phyloP scores from a whole-genome alignment of 2,113 vertebrate species.

The Apistogramma diplotaenia region DNA sequence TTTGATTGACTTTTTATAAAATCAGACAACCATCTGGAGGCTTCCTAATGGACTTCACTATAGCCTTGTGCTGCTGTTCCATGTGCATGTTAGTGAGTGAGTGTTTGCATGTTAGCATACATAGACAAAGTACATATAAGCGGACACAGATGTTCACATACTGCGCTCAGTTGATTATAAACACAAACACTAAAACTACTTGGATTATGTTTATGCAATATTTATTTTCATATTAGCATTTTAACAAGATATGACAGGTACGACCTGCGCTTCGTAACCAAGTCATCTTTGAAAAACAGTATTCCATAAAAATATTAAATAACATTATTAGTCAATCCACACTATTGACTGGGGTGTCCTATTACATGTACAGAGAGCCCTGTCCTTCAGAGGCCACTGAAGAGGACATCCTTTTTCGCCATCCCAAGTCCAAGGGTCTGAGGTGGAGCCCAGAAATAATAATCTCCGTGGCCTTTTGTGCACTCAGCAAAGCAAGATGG shows the following conservation, averaged over 20 bases:
- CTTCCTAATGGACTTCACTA: slow-evolving; percentile 19
- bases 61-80: not conserved
- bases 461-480: slow-evolving; percentile 55
- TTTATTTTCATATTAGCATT: not conserved
- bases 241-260: not conserved
- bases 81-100: not conserved
- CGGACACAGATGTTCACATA: not conserved
- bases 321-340: not conserved
- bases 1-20: slow-evolving; percentile 27
- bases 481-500: slow-evolving; percentile 50
- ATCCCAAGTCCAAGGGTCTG: slow-evolving; percentile 10
- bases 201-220: not conserved
- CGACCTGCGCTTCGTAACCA: not conserved
- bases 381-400: slow-evolving; percentile 19
- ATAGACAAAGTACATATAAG: not conserved
- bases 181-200: not conserved
- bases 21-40: slow-evolving; percentile 51
- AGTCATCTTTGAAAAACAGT: not conserved
- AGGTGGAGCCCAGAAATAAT: slow-evolving; percentile 43
- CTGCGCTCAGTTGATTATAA: not conserved
- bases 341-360: not conserved
- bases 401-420: not conserved
- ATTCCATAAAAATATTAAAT: not conserved
- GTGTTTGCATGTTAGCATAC: not conserved
- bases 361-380: not conserved